Conservation (phyloP, 2,888 invertebrate species). For the Malachius bipustulatus region DNA sequence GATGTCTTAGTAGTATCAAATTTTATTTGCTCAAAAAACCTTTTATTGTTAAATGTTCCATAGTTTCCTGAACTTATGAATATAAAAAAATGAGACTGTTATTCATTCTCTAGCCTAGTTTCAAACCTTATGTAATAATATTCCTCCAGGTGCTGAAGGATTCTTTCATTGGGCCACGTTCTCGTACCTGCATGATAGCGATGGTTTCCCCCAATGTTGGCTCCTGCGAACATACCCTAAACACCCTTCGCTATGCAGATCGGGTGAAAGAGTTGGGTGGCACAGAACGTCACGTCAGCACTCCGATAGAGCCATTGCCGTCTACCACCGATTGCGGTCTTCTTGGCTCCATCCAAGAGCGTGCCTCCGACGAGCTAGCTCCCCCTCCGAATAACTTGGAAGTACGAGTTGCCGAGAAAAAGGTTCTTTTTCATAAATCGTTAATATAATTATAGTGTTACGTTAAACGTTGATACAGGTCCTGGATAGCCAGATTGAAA, state of each 20-base stretch:
- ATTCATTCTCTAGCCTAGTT: too few relatives aligned
- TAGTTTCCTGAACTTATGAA: too few relatives aligned
- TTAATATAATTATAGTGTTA: too few relatives aligned
- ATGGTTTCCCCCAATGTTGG: constrained; percentile 96
- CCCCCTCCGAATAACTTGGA: constrained; percentile 2
- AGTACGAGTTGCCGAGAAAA: constrained; percentile 8
- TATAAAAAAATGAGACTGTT: too few relatives aligned
- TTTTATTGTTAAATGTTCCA: too few relatives aligned
- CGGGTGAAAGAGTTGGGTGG: constrained; percentile 90
- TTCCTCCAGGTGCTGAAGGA: constrained; percentile 94
- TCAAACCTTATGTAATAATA: too few relatives aligned
- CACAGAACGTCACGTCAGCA: constrained; percentile 44
- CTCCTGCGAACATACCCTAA: constrained; percentile 94
- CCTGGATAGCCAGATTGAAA: constrained; percentile 48
- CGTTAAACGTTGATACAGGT: too few relatives aligned
- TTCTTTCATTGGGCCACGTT: constrained; percentile 96
- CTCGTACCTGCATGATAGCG: constrained; percentile 98
- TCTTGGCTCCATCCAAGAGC: neutral
- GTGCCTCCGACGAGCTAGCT: neutral
- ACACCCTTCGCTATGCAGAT: constrained; percentile 95
- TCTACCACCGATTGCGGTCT: constrained; percentile 11
- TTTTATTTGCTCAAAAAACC: too few relatives aligned
- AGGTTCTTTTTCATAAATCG: too few relatives aligned
- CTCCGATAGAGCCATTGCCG: constrained; percentile 39
- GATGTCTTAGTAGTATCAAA: too few relatives aligned